Evolutionary conservation across 2,113 vertebrate species (phyloP), one percentile per base, ranked within the genome.

Genomic region (Brachyhypopomus occidentalis): DNA sequence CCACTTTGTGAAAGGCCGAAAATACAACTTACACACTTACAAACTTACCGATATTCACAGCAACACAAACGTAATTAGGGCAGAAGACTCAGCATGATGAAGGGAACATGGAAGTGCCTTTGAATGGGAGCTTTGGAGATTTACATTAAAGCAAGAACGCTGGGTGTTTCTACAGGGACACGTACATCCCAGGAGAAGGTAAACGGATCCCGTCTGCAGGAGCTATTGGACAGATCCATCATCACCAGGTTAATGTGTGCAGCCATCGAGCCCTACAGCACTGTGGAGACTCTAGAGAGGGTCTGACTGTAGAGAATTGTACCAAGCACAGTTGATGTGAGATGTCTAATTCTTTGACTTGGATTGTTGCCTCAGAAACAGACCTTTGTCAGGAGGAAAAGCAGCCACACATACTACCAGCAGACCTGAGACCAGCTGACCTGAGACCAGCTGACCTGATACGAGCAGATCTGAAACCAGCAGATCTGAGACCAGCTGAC

Each of bases 331-430:
- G 9, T 6, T 6, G 41, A 5, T 45, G 5, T 7, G 6, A 45
- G 41, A 45, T 11, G 41, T 45, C 45, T 52, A 52, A 14, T 14
- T 12, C 83, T 83, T 64, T 81, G 73, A 75, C 55, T 38, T 71
- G 77, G 74, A 76, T 66, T 52, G 48, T 78, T 79, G 59, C 45
- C 82, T 84, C 67, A 82, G 60, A 80, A 81, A 82, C 25, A 38
- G 74, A 78, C 72, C 62, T 30, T 16, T 14, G n/a, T 20, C 14
- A 66, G 63, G 25, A 34, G 79, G 86, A 62, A 88, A 80, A 80
- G 77, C 71, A 41, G 20, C 38, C 48, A 30, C 71, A 76, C 64
- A 55, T 70, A 23, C 41, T 62, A 79, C 64, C 25, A 41, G 83
- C 64, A 62, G 74, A 30, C 30, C 30, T 30, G 30, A 3, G 30